Percentiles rank a stretch among this genome's conserved stretches.
Conservation (phyloP, 2,888 invertebrate species). For the Nudaria mundana region DNA sequence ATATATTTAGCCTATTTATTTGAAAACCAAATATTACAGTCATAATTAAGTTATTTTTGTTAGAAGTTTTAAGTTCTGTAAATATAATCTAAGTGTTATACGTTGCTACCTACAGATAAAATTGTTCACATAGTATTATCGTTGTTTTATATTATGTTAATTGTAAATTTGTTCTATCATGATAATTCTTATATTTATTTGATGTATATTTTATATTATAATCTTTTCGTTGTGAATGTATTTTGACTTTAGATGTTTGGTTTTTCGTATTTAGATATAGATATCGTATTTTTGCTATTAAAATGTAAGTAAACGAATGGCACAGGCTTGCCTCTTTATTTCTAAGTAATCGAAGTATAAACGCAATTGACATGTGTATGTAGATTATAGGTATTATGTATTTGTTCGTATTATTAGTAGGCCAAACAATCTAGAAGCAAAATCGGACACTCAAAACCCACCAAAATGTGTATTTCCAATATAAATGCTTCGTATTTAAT, state of each 20-base stretch:
- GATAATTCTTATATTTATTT: constrained; percentile 65
- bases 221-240: constrained; percentile 62
- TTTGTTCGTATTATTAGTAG: constrained; percentile 46
- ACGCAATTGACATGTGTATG: constrained; percentile 26
- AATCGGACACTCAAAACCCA: constrained; percentile 57
- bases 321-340: constrained; percentile 56
- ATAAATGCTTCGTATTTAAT: constrained; percentile 22
- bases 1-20: constrained; percentile 78
- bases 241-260: constrained; percentile 53
- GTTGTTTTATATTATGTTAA: constrained; percentile 71
- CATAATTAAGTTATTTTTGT: constrained; percentile 72
- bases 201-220: constrained; percentile 67
- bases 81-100: constrained; percentile 74
- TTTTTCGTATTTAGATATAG: constrained; percentile 41
- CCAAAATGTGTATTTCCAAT: constrained; percentile 38
- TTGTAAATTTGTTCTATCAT: constrained; percentile 67
- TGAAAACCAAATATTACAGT: constrained; percentile 81
- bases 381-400: constrained; percentile 42
- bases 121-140: constrained; percentile 74
- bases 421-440: constrained; percentile 44
- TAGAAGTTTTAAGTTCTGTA: constrained; percentile 75
- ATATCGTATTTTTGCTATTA: constrained; percentile 13
- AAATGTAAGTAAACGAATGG: constrained; percentile 33
- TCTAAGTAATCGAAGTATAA: constrained; percentile 29
- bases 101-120: constrained; percentile 49